Conservation (phyloP, 2,113 vertebrate species). For the Boulengeromyrus knoepffleri region DNA sequence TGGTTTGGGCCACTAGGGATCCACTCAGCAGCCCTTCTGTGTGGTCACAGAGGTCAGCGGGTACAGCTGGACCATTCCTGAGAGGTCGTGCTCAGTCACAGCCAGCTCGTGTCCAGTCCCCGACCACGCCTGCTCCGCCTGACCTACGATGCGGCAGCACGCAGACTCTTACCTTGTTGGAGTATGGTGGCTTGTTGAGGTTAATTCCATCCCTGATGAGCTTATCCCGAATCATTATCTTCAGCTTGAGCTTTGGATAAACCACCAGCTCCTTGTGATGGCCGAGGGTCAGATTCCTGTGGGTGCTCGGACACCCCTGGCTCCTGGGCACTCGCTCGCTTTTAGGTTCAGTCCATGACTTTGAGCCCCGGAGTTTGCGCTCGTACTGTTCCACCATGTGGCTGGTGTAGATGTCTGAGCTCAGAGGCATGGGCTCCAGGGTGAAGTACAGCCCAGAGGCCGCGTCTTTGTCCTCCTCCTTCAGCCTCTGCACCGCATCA, state of each 20-base stretch:
- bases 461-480: conserved; percentile 75
- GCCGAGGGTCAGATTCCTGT: conserved; percentile 59
- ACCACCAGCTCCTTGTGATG: conserved; percentile 66
- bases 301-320: conserved; percentile 46
- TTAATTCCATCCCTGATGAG: conserved; percentile 86
- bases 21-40: not conserved
- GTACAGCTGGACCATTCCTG: not conserved
- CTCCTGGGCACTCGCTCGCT: conserved; percentile 44
- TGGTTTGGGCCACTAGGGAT: not conserved
- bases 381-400: conserved; percentile 65
- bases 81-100: not conserved
- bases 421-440: conserved; percentile 70
- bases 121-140: not conserved
- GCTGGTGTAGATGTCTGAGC: conserved; percentile 55
- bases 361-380: conserved; percentile 57
- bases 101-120: not conserved
- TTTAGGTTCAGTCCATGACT: conserved; percentile 62
- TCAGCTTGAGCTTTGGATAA: conserved; percentile 87
- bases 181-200: conserved; percentile 80
- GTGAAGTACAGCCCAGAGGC: conserved; percentile 90
- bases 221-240: conserved; percentile 97
- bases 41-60: not conserved
- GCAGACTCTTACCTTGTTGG: conserved; percentile 79
- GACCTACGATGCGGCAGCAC: not conserved
- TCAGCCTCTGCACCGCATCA: conserved; percentile 81